Evolutionary conservation across 2,113 vertebrate species (phyloP).

Genomic region (Ginglymostoma cirratum): DNA sequence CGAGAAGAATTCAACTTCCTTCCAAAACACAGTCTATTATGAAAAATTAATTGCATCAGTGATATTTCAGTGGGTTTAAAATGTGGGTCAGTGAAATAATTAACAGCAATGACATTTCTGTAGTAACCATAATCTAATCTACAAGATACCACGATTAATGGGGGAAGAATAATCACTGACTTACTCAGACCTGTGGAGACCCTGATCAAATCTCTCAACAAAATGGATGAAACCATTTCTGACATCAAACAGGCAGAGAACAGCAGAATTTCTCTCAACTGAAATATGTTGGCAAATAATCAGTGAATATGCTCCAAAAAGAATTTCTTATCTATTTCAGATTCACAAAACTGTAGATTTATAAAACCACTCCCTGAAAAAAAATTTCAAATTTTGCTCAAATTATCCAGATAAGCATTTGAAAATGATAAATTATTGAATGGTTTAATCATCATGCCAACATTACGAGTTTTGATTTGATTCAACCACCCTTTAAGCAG

Average conservation of each 20-base stretch:
- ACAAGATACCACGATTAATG: not conserved
- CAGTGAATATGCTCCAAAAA: not conserved
- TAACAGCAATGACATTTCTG: not conserved
- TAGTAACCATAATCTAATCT: not conserved
- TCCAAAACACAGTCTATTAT: not conserved
- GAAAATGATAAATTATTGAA: not conserved
- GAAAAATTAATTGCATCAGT: not conserved
- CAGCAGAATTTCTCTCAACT: not conserved
- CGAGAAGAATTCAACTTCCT: not conserved
- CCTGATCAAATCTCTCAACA: slow-evolving; percentile 5
- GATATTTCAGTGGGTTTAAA: not conserved
- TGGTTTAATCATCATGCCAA: not conserved
- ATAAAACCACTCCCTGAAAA: not conserved
- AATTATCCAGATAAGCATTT: slow-evolving; percentile 3
- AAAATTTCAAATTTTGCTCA: not conserved
- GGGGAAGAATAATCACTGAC: not conserved
- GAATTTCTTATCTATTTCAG: not conserved
- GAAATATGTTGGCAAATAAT: not conserved
- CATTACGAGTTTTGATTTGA: not conserved
- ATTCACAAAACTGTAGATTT: not conserved
- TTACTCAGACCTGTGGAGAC: not conserved
- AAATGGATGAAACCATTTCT: not conserved
- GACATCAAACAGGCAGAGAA: not conserved
- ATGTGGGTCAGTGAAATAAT: not conserved
- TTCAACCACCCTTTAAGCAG: not conserved